Percentiles rank a stretch among this genome's conserved stretches.
These are phyloP conservation scores for Phymatocera aterrima DNA, from an alignment of 2,888 invertebrate genomes.

Conservation along the genomic window DNA sequence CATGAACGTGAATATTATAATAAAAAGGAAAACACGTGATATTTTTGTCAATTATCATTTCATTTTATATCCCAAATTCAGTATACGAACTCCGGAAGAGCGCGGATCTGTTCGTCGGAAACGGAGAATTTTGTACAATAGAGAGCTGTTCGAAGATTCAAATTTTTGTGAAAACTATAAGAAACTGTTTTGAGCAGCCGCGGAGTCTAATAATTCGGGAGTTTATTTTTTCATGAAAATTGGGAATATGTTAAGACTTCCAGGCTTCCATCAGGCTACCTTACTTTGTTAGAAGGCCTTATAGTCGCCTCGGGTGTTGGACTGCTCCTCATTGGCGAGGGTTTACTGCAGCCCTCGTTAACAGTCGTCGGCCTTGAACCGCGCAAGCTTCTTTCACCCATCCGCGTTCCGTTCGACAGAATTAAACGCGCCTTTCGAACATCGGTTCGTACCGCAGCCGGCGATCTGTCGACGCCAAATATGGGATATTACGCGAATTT, in stretches of 20 bases:
- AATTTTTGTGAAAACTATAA: too few relatives aligned
- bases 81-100: too few relatives aligned
- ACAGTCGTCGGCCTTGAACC: constrained; percentile 17
- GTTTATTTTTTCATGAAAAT: too few relatives aligned
- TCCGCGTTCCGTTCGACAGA: constrained; percentile 15
- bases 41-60: too few relatives aligned
- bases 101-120: too few relatives aligned
- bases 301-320: not conserved
- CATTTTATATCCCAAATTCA: too few relatives aligned
- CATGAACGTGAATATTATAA: too few relatives aligned
- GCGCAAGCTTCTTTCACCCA: constrained; percentile 14
- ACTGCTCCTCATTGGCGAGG: not conserved
- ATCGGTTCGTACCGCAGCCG: constrained; percentile 13
- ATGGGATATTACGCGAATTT: not conserved
- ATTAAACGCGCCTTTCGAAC: constrained; percentile 17
- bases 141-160: too few relatives aligned
- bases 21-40: too few relatives aligned
- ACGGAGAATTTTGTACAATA: too few relatives aligned
- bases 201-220: not conserved
- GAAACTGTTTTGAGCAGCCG: too few relatives aligned
- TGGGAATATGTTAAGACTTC: not conserved
- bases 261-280: not conserved
- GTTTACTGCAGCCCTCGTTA: not conserved
- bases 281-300: constrained; percentile 26
- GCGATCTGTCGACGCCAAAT: not conserved